Conservation (phyloP, 1,140 invertebrate genomes). For the Ephestia elutella region DNA sequence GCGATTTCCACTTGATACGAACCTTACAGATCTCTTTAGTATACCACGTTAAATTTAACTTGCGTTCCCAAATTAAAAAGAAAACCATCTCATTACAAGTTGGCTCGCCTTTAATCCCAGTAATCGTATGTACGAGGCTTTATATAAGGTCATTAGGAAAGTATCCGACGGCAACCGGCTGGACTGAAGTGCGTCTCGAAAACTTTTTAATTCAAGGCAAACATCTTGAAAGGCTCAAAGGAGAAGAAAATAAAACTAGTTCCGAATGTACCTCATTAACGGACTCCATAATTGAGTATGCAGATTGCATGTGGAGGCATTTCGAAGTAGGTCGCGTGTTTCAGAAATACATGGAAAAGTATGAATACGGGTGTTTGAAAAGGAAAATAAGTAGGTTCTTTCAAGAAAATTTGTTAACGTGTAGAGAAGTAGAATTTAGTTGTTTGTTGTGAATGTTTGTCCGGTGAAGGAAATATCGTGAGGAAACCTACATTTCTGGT, state of each 20-base stretch:
- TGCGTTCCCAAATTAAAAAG: not conserved
- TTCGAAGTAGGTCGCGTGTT: conserved; percentile 11
- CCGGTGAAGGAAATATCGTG: too few species aligned
- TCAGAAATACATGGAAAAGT: not conserved
- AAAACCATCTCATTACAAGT: not conserved
- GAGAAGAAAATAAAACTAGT: conserved; percentile 60
- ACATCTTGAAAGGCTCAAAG: conserved; percentile 56
- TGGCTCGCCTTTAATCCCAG: conserved; percentile 29
- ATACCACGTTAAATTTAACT: too few species aligned
- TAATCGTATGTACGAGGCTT: conserved; percentile 31
- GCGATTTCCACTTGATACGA: too few species aligned
- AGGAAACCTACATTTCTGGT: too few species aligned
- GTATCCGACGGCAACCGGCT: conserved; percentile 45
- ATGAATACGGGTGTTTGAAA: not conserved
- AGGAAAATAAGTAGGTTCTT: not conserved
- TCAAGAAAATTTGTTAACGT: not conserved
- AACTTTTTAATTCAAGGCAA: conserved; percentile 66
- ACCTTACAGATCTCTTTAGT: too few species aligned
- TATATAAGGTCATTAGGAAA: conserved; percentile 43
- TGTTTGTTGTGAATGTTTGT: too few species aligned
- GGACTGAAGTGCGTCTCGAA: conserved; percentile 30
- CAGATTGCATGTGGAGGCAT: conserved; percentile 40
- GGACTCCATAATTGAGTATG: conserved; percentile 47
- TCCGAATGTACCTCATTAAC: conserved; percentile 51
- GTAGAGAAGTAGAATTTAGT: too few species aligned